A percentile compares a stretch with the other conserved stretches of the same genome.
Conservation (phyloP, 2,113 vertebrate genomes). For the Peromyscus californicus region DNA sequence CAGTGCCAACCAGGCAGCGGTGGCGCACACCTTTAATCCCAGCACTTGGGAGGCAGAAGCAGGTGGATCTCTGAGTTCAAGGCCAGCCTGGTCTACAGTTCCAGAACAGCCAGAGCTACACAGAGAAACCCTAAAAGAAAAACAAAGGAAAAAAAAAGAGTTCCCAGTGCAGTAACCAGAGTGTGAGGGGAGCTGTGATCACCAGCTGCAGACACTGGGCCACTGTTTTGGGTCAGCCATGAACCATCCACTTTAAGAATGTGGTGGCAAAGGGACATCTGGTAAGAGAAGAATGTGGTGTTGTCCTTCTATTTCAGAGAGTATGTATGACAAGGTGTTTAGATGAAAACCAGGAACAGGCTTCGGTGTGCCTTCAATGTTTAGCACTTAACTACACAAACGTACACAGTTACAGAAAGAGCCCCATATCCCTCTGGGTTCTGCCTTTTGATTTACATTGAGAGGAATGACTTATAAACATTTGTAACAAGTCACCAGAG, state of each 20-base stretch:
- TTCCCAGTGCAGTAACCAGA: not conserved
- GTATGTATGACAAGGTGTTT: conserved; percentile 39
- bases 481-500: conserved; percentile 59
- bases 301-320: conserved; percentile 26
- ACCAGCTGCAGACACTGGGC: not conserved
- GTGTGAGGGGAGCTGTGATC: not conserved
- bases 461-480: conserved; percentile 33
- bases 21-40: not conserved
- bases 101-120: not conserved
- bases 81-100: not conserved
- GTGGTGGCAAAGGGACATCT: not conserved
- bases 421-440: not conserved
- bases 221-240: not conserved
- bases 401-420: conserved; percentile 23
- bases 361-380: not conserved
- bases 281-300: not conserved
- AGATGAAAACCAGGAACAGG: conserved; percentile 67
- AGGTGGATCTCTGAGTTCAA: not conserved
- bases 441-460: conserved; percentile 60
- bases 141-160: not conserved
- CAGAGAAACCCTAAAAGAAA: not conserved
- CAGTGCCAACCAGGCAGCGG: not conserved
- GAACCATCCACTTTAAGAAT: conserved; percentile 2
- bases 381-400: conserved; percentile 21
- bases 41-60: not conserved